Base-by-base conservation (phyloP, 2,888 invertebrate genomes). In the Monopis laevigella region DNA sequence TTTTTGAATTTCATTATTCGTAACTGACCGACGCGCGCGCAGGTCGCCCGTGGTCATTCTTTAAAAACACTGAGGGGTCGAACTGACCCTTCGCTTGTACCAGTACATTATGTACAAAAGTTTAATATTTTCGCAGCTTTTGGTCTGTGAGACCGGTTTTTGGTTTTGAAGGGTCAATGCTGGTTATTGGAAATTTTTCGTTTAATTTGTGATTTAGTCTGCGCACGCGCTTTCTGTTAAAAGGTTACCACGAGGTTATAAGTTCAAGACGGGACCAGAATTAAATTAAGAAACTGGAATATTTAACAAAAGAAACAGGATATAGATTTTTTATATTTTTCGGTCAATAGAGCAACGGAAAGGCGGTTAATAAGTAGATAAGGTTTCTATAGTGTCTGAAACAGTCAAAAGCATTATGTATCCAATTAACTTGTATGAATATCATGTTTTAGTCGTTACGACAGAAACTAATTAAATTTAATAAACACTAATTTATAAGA, bases 101-200 rank as follows among this genome's bases (percentile, higher is more conserved):
- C 10, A 51, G 56, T 70, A 69, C 62, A 65, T 74, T 69, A 77
- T 77, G 55, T 77, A 75, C 61, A 55, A 62, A 62, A 56, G 51
- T 63, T 63, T 53, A 59, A 70, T 77, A 74, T 78, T 80, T 71
- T 75, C 61, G 61, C 78, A 78, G 77, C 39, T 45, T 41, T 24
- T 73, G 61, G 49, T 50, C 50, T 43, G 42, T 10, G 6, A 11
- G 48, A 74, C 78, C 66, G 69, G 80, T 75, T 66, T 45, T 28
- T 3, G 10, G 19, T 16, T 21, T 41, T 39, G 44, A 42, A 50
- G 58, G 65, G 65, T 58, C 57, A 48, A 14, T 17, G 28, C 43
- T 40, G 48, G 47, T 63, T 66, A 72, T 74, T 63, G 66, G 58
- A 69, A 73, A 73, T 75, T 78, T 80, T 68, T 74, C 77, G 73